These are phyloP conservation scores for Hemichromis elongatus DNA, from an alignment of 2,113 vertebrate genomes.

Conservation along the genomic window DNA sequence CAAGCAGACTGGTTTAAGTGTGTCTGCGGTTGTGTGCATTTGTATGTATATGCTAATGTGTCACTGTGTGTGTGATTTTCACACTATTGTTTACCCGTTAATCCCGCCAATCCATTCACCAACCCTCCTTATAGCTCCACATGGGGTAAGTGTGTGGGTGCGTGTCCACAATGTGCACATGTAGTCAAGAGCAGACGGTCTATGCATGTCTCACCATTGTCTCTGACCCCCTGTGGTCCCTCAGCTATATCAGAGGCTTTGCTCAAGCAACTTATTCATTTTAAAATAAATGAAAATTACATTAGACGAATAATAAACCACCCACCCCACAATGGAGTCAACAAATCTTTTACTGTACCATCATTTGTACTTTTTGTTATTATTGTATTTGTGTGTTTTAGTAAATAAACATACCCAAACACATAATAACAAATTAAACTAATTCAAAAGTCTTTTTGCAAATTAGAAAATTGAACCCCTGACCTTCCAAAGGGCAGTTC, in stretches of 20 bases:
- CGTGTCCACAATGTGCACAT: not conserved
- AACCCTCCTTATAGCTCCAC: conserved; percentile 23
- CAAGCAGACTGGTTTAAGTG: not conserved
- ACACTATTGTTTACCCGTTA: conserved; percentile 57
- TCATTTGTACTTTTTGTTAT: not conserved
- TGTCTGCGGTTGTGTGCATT: not conserved
- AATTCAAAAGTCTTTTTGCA: not conserved
- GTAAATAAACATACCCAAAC: not conserved
- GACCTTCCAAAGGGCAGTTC: not conserved
- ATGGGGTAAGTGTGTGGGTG: conserved; percentile 15
- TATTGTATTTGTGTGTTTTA: not conserved
- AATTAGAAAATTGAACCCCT: not conserved
- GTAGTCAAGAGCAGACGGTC: conserved; percentile 25
- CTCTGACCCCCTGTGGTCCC: conserved; percentile 37
- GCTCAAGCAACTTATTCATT: conserved; percentile 31
- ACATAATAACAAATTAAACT: not conserved
- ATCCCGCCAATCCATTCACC: conserved; percentile 39
- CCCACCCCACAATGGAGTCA: not conserved
- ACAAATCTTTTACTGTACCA: not conserved
- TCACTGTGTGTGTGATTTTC: conserved; percentile 2
- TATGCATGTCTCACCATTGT: conserved; percentile 29
- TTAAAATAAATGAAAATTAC: conserved; percentile 43
- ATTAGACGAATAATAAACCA: conserved; percentile 12
- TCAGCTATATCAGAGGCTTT: conserved; percentile 12
- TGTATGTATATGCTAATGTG: not conserved